phyloP scores from a whole-genome alignment of 2,888 invertebrate genomes.

The Drosophila koepferae region DNA sequence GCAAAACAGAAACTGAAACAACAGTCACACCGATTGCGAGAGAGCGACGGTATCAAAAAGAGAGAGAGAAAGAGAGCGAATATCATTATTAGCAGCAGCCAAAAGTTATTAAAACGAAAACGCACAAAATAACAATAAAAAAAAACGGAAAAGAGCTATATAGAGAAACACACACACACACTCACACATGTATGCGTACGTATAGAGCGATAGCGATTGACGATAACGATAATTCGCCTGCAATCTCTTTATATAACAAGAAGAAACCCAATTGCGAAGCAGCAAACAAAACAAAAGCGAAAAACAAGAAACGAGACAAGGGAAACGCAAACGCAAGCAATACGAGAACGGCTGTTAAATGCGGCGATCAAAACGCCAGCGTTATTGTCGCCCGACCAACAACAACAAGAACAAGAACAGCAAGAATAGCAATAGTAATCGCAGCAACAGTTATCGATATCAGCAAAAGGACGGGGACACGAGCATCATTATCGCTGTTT shows the following conservation, averaged over 20 bases:
- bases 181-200: constrained; percentile 11
- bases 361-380: constrained; percentile 64
- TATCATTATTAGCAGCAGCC: constrained; percentile 21
- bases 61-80: constrained; percentile 30
- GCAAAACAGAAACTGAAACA: constrained; percentile 51
- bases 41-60: constrained; percentile 23
- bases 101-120: constrained; percentile 62
- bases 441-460: constrained; percentile 53
- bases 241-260: constrained; percentile 55
- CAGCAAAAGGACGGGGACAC: constrained; percentile 40
- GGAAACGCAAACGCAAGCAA: constrained; percentile 15
- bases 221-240: constrained; percentile 50
- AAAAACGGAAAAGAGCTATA: constrained; percentile 6
- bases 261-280: constrained; percentile 32
- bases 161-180: constrained; percentile 10
- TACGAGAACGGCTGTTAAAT: constrained; percentile 69
- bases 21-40: constrained; percentile 37
- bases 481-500: constrained; percentile 48
- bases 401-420: constrained; percentile 32
- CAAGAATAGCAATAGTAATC: constrained; percentile 36
- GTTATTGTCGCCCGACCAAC: constrained; percentile 43
- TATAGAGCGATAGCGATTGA: constrained; percentile 42
- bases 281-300: constrained; percentile 51
- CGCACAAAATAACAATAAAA: constrained; percentile 38
- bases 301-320: constrained; percentile 1